These are phyloP conservation scores for Leptodactylus fallax DNA, from an alignment of 2,797 vertebrate genomes.

Conservation along the genomic window DNA sequence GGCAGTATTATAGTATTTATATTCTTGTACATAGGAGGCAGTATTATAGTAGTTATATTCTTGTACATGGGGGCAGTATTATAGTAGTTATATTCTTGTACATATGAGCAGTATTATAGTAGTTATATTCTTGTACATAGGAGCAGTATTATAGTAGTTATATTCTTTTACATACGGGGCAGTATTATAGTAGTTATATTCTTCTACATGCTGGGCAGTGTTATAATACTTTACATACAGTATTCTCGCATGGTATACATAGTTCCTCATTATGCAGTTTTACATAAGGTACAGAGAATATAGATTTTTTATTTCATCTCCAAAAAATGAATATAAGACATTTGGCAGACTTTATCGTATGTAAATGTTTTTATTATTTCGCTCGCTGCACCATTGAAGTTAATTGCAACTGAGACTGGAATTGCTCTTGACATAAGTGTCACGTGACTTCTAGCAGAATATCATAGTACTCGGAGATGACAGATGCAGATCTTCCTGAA, in stretches of 20 bases:
- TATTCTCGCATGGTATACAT: too few species aligned
- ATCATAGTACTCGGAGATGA: neutral
- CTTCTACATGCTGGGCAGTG: neutral
- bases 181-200: neutral
- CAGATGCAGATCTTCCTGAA: conserved; percentile 57
- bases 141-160: neutral
- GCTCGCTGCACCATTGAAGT: neutral
- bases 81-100: conserved; percentile 15
- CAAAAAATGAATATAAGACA: neutral
- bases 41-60: conserved; percentile 30
- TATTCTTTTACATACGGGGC: too few species aligned
- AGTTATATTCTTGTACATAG: neutral
- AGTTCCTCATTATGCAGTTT: too few species aligned
- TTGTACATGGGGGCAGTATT: neutral
- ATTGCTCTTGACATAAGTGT: neutral
- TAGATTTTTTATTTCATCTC: neutral
- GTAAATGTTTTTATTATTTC: neutral
- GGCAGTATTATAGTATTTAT: conserved; percentile 25
- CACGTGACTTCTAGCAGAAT: neutral
- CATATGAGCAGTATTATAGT: conserved; percentile 9
- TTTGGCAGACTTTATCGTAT: neutral
- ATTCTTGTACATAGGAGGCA: conserved; percentile 12
- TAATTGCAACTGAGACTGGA: neutral
- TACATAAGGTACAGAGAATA: neutral
- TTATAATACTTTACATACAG: too few species aligned